Percentiles rank a stretch among this genome's conserved stretches.
phyloP scores from a whole-genome alignment of 1,140 invertebrate genomes.

The Plectus sambesii region DNA sequence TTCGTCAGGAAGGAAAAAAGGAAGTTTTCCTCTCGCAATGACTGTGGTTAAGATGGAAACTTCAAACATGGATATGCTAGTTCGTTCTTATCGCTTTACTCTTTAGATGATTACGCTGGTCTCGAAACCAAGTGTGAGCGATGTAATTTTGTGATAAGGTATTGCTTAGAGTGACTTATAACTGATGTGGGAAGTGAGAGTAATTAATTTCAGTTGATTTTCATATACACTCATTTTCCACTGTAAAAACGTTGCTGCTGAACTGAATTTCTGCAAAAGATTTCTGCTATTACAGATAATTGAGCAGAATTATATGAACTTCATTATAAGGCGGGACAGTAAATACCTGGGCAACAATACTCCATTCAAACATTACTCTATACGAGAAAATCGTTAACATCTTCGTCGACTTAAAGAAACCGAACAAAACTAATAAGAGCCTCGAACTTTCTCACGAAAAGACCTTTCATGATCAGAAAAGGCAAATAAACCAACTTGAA shows the following conservation, averaged over 20 bases:
- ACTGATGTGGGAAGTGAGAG: too few species aligned
- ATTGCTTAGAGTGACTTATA: too few species aligned
- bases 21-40: slow-evolving; percentile 15
- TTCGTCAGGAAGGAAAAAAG: not conserved
- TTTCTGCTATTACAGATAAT: too few species aligned
- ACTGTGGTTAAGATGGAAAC: slow-evolving; percentile 7
- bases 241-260: too few species aligned
- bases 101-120: slow-evolving; percentile 3
- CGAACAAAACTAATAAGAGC: not conserved
- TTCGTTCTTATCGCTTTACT: too few species aligned
- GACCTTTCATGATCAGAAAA: not conserved
- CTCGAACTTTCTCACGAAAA: not conserved
- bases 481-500: slow-evolving; percentile 21
- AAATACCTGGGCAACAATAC: slow-evolving; percentile 8
- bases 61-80: not conserved
- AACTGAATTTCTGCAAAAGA: too few species aligned
- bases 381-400: slow-evolving; percentile 2
- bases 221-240: too few species aligned
- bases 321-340: not conserved
- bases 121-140: not conserved
- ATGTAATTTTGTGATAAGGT: slow-evolving; percentile 15
- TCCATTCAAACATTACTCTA: slow-evolving; percentile 7
- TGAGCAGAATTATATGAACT: slow-evolving; percentile 9
- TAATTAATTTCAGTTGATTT: too few species aligned
- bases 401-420: slow-evolving; percentile 3